Conservation (phyloP, 2,888 invertebrate species). For the Galerucella calmariensis region DNA sequence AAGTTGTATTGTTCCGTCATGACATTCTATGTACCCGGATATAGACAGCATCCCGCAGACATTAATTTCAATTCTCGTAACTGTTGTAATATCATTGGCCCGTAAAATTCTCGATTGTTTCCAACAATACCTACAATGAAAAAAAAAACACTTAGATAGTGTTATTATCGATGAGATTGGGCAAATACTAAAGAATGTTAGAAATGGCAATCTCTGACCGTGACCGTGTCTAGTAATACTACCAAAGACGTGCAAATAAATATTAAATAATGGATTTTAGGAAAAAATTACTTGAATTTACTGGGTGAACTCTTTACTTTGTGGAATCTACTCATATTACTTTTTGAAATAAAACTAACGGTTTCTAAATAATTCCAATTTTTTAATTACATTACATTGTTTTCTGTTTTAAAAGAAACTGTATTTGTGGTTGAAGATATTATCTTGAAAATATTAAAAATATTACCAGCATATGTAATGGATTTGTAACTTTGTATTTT, state of each 20-base stretch:
- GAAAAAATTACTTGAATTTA: no score
- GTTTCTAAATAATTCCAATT: no score
- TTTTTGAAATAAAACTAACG: no score
- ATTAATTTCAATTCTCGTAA: constrained; percentile 14
- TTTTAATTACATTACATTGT: no score
- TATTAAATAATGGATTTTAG: neutral
- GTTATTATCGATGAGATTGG: constrained; percentile 26
- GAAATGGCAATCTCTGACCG: constrained; percentile 40
- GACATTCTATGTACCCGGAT: constrained; percentile 18
- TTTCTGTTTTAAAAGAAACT: no score
- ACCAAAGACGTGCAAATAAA: constrained; percentile 3
- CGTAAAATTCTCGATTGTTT: constrained; percentile 28
- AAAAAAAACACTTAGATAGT: constrained; percentile 17
- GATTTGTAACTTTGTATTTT: no score
- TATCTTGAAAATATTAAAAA: no score
- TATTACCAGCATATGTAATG: no score
- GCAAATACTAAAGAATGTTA: constrained; percentile 33
- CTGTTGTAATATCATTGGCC: constrained; percentile 26
- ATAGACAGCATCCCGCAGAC: constrained; percentile 20
- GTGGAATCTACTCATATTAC: no score
- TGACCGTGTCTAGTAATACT: constrained; percentile 35
- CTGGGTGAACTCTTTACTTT: no score
- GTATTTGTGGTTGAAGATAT: no score
- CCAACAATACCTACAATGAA: constrained; percentile 11
- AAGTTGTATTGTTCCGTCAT: neutral